These are phyloP conservation scores for Arrhamphus sclerolepis DNA, from an alignment of 2,797 vertebrate species.

Conservation along the genomic window DNA sequence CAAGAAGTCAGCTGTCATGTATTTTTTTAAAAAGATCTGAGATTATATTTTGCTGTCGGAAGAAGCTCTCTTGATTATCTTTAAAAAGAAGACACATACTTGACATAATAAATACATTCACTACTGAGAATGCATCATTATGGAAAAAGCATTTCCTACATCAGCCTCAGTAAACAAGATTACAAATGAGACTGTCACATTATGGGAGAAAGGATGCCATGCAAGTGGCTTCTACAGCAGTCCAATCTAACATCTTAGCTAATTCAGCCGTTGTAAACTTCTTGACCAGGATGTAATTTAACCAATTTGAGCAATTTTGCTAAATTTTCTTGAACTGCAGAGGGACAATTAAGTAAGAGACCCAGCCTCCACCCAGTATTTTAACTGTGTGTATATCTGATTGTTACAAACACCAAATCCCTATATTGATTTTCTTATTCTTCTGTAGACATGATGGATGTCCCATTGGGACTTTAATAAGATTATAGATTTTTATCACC, in stretches of 20 bases:
- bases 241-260: conserved; percentile 43
- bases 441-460: conserved; percentile 72
- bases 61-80: conserved; percentile 21
- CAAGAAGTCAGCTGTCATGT: conserved; percentile 6
- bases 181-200: conserved; percentile 51
- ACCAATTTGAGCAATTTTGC: conserved; percentile 45
- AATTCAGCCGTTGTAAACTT: conserved; percentile 60
- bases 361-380: conserved; percentile 43
- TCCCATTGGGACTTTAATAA: conserved; percentile 75
- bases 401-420: conserved; percentile 62
- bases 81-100: conserved; percentile 1
- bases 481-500: conserved; percentile 81
- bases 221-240: conserved; percentile 31
- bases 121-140: conserved; percentile 29
- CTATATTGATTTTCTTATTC: conserved; percentile 73
- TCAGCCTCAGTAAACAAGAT: conserved; percentile 37
- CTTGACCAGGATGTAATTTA: conserved; percentile 40
- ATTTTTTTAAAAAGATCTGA: conserved; percentile 5
- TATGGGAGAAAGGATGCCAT: conserved; percentile 39
- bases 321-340: conserved; percentile 61
- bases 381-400: conserved; percentile 44
- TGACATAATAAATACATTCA: conserved; percentile 6
- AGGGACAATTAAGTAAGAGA: conserved; percentile 67
- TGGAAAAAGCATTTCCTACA: conserved; percentile 16
- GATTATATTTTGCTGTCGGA: conserved; percentile 29